A percentile compares a stretch with the other conserved stretches of the same genome.
phyloP scores from a whole-genome alignment of 1,140 invertebrate species.

The Trachymyrmex cornetzi region DNA sequence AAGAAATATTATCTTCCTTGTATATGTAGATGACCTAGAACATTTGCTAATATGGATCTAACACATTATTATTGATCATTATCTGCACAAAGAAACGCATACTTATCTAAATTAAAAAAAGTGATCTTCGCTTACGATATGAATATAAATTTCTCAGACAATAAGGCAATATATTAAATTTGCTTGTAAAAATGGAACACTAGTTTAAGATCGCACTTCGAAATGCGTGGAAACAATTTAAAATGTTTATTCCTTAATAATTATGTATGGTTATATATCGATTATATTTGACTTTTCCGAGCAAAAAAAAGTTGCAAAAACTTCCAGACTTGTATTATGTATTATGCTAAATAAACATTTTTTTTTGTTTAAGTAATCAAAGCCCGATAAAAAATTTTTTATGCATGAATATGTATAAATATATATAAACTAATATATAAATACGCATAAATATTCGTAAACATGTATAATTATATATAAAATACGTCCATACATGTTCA shows the following conservation, averaged over 20 bases:
- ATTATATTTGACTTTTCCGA: background rate
- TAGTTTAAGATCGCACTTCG: background rate
- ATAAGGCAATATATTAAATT: background rate
- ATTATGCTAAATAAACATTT: background rate
- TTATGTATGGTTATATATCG: too few relatives aligned
- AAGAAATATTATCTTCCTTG: background rate
- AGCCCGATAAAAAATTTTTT: background rate
- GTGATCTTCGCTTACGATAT: too few relatives aligned
- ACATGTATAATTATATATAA: too few relatives aligned
- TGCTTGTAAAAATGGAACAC: background rate
- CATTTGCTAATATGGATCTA: background rate
- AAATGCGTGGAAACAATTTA: background rate
- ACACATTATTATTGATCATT: background rate
- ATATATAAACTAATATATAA: too few relatives aligned
- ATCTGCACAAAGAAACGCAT: background rate
- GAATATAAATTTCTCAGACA: background rate
- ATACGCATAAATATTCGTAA: too few relatives aligned
- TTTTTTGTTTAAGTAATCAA: background rate
- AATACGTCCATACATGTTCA: too few relatives aligned
- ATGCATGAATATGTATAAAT: too few relatives aligned
- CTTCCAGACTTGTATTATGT: background rate
- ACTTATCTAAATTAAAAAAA: constrained; percentile 37
- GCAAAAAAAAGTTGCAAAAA: background rate
- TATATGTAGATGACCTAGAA: background rate
- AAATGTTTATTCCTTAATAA: background rate